These are phyloP conservation scores for Bufotes viridis DNA, from an alignment of 2,797 vertebrate species.

Conservation along the genomic window DNA sequence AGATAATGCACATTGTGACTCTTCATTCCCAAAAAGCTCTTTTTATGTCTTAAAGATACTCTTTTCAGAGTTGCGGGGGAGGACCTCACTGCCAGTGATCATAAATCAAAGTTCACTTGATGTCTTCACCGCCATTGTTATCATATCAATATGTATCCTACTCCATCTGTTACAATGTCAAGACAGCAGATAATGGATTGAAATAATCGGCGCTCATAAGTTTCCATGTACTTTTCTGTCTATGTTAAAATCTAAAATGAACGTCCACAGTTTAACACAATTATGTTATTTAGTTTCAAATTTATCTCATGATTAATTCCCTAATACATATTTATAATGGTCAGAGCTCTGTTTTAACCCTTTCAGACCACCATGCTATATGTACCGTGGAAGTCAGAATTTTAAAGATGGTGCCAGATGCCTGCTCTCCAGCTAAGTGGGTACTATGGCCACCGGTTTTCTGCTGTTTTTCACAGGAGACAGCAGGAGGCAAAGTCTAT, in stretches of 20 bases:
- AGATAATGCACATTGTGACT: conserved; percentile 38
- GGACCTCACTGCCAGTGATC: conserved; percentile 38
- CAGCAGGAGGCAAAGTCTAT: too few species aligned
- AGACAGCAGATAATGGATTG: conserved; percentile 9
- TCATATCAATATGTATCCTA: conserved; percentile 35
- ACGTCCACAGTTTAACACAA: background rate
- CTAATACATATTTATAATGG: background rate
- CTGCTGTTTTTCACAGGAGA: too few species aligned
- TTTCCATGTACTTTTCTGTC: conserved; percentile 34
- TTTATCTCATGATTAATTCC: background rate
- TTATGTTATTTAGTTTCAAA: background rate
- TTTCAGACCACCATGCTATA: too few species aligned
- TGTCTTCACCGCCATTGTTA: conserved; percentile 37
- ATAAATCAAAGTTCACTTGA: conserved; percentile 55
- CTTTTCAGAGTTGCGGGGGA: conserved; percentile 47
- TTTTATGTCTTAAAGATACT: conserved; percentile 43
- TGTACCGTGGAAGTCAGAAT: too few species aligned
- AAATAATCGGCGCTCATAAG: conserved; percentile 2
- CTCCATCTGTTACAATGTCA: conserved; percentile 33
- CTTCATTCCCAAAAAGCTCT: conserved; percentile 38
- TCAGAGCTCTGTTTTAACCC: background rate
- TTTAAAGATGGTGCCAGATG: too few species aligned
- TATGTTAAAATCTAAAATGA: background rate
- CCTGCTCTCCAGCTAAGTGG: too few species aligned
- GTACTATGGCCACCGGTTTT: too few species aligned